phyloP scores from a whole-genome alignment of 1,140 invertebrate species.

The Pseudomyrmex dendroicus region DNA sequence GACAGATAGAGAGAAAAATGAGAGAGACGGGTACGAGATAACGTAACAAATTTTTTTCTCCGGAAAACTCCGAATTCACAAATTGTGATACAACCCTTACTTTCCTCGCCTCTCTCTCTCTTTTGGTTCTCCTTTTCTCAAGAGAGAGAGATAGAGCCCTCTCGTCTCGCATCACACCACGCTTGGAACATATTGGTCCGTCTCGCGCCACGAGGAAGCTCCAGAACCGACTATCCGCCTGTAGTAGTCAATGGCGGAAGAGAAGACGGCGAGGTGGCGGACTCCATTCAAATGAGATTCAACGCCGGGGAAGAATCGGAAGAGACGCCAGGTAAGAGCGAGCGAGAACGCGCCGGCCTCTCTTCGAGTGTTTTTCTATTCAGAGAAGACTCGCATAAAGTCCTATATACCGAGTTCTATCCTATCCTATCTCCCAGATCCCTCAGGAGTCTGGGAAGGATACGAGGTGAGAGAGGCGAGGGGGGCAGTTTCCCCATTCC shows the following conservation, averaged over 20 bases:
- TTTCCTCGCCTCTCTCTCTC: background rate
- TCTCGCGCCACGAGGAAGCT: constrained; percentile 38
- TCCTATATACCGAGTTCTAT: constrained; percentile 77
- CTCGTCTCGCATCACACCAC: constrained; percentile 43
- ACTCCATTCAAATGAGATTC: constrained; percentile 82
- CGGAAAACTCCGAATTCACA: background rate
- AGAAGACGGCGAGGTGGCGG: constrained; percentile 56
- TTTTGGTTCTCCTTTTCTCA: background rate
- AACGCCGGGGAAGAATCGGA: constrained; percentile 62
- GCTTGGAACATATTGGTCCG: constrained; percentile 77
- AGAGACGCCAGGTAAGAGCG: constrained; percentile 10
- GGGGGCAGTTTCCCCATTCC: constrained; percentile 73
- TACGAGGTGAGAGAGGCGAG: constrained; percentile 67
- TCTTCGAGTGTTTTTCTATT: constrained; percentile 82
- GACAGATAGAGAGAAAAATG: background rate
- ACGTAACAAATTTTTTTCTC: background rate
- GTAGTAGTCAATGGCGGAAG: constrained; percentile 66
- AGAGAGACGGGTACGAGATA: background rate
- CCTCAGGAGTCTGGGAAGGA: constrained; percentile 55
- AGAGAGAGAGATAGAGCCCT: constrained; percentile 46
- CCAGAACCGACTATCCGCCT: constrained; percentile 48
- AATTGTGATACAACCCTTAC: constrained; percentile 34
- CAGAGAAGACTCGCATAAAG: constrained; percentile 79
- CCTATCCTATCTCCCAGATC: constrained; percentile 74
- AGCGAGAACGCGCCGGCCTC: constrained; percentile 66